These are phyloP conservation scores for Dunckerocampus dactyliophorus DNA, from an alignment of 2,113 vertebrate species.

Conservation along the genomic window DNA sequence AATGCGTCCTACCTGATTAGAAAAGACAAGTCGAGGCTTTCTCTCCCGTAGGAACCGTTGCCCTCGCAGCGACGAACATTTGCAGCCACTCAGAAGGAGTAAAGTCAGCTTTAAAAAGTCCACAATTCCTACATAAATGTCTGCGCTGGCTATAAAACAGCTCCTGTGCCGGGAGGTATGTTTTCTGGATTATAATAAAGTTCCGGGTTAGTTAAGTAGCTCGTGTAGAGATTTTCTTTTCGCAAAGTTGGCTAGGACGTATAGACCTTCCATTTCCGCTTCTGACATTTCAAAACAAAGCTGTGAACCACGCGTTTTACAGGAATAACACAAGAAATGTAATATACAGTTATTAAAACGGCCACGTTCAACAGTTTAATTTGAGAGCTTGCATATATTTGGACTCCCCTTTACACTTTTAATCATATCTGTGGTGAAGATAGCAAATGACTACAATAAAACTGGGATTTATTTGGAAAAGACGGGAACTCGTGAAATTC, in stretches of 20 bases:
- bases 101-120: background rate
- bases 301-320: background rate
- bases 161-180: background rate
- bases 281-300: conserved; percentile 21
- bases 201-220: conserved; percentile 72
- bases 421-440: fast-evolving
- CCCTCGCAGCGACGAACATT: conserved; percentile 41
- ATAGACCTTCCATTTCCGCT: conserved; percentile 8
- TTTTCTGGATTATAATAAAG: conserved; percentile 47
- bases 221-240: conserved; percentile 7
- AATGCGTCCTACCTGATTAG: conserved; percentile 65
- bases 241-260: fast-evolving
- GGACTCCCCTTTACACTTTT: too few relatives aligned
- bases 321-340: too few relatives aligned
- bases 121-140: background rate
- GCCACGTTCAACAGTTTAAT: too few relatives aligned
- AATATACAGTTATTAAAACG: too few relatives aligned
- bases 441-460: background rate
- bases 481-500: fast-evolving
- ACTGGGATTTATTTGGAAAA: conserved; percentile 35
- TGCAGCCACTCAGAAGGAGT: background rate
- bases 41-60: conserved; percentile 47
- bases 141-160: background rate
- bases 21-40: conserved; percentile 37
- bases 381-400: background rate